These are phyloP conservation scores for Zophobas atratus DNA, from an alignment of 1,140 invertebrate genomes.

Conservation along the genomic window DNA sequence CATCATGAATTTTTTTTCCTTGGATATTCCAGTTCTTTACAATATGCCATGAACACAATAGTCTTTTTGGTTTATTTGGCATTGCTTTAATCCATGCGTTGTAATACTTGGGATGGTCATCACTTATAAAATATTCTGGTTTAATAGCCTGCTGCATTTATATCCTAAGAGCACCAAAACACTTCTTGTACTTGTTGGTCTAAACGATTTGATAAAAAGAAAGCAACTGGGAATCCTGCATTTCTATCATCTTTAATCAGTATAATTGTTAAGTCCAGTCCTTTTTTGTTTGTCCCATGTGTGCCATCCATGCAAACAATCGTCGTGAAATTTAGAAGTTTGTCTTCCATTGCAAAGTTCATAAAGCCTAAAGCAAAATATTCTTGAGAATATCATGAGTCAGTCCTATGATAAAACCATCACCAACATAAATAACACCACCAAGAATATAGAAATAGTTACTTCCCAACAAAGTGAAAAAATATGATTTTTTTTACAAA, in stretches of 20 bases:
- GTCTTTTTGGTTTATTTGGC: conserved; percentile 48
- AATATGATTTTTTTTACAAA: no score
- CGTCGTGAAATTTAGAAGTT: conserved; percentile 34
- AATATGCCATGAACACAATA: conserved; percentile 52
- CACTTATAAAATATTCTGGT: conserved; percentile 47
- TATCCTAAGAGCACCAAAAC: conserved; percentile 40
- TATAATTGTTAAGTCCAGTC: conserved; percentile 45
- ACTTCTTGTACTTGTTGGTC: conserved; percentile 47
- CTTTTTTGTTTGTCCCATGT: conserved; percentile 49
- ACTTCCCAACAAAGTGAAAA: no score
- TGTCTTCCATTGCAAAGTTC: conserved; percentile 47
- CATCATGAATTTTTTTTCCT: conserved; percentile 27
- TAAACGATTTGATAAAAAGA: conserved; percentile 50
- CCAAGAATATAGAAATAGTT: no score
- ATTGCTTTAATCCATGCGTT: conserved; percentile 53
- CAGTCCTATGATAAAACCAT: no score
- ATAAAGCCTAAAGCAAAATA: conserved; percentile 50
- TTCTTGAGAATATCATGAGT: no score
- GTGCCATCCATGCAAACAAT: conserved; percentile 53
- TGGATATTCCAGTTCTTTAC: neutral
- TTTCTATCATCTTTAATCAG: neutral
- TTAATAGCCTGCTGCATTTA: conserved; percentile 34
- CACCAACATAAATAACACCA: no score
- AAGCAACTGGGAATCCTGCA: conserved; percentile 51
- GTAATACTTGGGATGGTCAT: conserved; percentile 52